A percentile compares a stretch with the other conserved stretches of the same genome.
These are phyloP conservation scores for Deilephila porcellus DNA, from an alignment of 2,888 invertebrate species.

Conservation along the genomic window DNA sequence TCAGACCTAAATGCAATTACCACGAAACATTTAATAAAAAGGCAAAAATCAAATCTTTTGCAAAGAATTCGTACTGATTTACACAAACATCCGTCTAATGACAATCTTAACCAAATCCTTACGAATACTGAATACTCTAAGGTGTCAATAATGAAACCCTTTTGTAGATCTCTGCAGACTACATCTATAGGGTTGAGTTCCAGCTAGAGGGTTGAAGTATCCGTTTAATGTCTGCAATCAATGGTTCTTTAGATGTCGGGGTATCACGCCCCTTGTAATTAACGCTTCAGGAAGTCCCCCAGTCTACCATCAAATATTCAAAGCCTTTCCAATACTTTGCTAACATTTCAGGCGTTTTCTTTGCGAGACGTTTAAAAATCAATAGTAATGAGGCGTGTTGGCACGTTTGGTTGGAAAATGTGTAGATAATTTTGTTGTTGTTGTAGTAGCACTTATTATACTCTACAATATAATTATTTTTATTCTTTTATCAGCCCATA, in stretches of 20 bases:
- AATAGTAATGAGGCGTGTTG: not conserved
- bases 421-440: too few species aligned
- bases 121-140: not conserved
- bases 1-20: too few species aligned
- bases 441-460: too few species aligned
- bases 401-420: too few species aligned
- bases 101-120: not conserved
- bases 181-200: not conserved
- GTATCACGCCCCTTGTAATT: conserved; percentile 1
- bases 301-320: not conserved
- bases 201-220: not conserved
- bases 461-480: too few species aligned
- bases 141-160: not conserved
- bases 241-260: conserved; percentile 13
- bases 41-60: too few species aligned
- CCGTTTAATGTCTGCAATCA: conserved; percentile 7
- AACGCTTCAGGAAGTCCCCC: not conserved
- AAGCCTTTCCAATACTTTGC: not conserved
- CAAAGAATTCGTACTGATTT: too few species aligned
- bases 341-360: not conserved
- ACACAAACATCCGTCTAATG: too few species aligned
- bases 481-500: too few species aligned
- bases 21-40: too few species aligned
- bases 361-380: not conserved
- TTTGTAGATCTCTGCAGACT: not conserved